These are phyloP conservation scores for Lingula anatina DNA, from an alignment of 2,888 invertebrate species.

Conservation along the genomic window DNA sequence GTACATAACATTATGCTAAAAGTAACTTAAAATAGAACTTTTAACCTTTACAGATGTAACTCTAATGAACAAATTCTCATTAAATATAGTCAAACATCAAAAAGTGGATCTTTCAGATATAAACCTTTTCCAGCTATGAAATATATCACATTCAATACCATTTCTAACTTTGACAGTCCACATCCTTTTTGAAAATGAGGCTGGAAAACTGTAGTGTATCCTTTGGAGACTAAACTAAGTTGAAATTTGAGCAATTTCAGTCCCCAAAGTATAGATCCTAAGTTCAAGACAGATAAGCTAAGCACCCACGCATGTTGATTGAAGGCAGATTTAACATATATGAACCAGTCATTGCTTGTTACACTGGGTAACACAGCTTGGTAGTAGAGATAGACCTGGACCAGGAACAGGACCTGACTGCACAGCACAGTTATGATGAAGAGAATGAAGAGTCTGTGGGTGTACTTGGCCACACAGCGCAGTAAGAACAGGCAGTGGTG, in stretches of 20 bases:
- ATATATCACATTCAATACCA: constrained; percentile 30
- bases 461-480: constrained; percentile 41
- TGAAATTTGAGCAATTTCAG: constrained; percentile 30
- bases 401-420: constrained; percentile 29
- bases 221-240: constrained; percentile 28
- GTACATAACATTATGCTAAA: no score
- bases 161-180: constrained; percentile 22
- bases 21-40: no score
- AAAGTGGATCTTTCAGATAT: constrained; percentile 27
- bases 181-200: constrained; percentile 9
- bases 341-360: constrained; percentile 6
- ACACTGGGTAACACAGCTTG: constrained; percentile 9
- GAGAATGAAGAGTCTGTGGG: constrained; percentile 42
- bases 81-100: no score
- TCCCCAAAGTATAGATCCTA: constrained; percentile 34
- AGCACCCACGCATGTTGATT: constrained; percentile 30
- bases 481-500: constrained; percentile 50
- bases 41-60: no score
- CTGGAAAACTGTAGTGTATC: constrained; percentile 32
- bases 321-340: constrained; percentile 14
- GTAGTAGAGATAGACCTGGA: constrained; percentile 15
- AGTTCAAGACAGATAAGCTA: constrained; percentile 29
- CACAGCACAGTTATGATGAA: constrained; percentile 25
- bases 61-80: no score
- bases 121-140: constrained; percentile 28